These are phyloP conservation scores for Crotalus tigris DNA, from an alignment of 2,113 vertebrate species.

Conservation along the genomic window DNA sequence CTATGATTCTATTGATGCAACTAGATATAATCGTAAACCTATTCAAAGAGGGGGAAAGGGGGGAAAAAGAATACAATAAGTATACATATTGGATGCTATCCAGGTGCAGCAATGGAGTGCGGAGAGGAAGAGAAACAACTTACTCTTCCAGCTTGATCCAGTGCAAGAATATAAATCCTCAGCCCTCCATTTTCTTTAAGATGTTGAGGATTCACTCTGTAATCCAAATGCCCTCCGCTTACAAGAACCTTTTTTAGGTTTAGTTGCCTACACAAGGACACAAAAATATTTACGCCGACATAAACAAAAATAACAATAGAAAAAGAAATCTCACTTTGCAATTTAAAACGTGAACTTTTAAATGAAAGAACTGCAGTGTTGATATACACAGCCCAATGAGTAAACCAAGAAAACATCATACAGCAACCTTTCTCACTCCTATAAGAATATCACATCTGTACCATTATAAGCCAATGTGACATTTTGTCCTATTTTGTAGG, in stretches of 20 bases:
- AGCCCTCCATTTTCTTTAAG: constrained; percentile 86
- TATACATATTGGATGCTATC: background rate
- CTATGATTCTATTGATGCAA: background rate
- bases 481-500: background rate
- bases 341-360: background rate
- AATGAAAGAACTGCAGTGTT: background rate
- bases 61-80: background rate
- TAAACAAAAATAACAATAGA: background rate
- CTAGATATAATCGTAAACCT: background rate
- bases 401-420: background rate
- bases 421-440: background rate
- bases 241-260: constrained; percentile 94
- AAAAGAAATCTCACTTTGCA: background rate
- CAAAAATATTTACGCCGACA: constrained; percentile 19
- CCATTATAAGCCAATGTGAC: background rate
- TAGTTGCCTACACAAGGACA: constrained; percentile 78
- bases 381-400: background rate
- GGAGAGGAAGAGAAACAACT: constrained; percentile 42
- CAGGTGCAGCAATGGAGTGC: background rate
- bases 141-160: constrained; percentile 94
- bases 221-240: constrained; percentile 86
- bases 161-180: constrained; percentile 81
- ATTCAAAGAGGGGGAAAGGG: background rate
- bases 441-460: background rate
- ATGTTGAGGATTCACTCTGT: constrained; percentile 85